Evolutionary conservation across 2,888 invertebrate genomes (phyloP).

Genomic region (Diabrotica balteata): DNA sequence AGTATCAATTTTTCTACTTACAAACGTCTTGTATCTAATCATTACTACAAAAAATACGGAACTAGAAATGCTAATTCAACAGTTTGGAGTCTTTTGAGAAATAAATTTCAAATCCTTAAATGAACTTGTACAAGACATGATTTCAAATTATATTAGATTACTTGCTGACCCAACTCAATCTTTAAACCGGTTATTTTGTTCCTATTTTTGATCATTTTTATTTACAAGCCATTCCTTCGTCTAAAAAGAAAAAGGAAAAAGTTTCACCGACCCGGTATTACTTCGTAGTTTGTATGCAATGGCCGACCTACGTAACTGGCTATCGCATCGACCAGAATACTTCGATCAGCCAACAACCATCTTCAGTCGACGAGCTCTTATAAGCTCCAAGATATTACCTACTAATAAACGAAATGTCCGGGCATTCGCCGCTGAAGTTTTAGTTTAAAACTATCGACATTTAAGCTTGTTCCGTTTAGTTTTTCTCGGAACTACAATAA

Average conservation of each 20-base stretch:
- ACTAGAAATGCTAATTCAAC: no score
- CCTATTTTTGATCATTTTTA: no score
- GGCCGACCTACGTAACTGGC: constrained; percentile 44
- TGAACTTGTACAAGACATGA: no score
- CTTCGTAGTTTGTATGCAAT: constrained; percentile 50
- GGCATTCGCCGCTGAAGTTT: constrained; percentile 3
- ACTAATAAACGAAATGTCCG: constrained; percentile 38
- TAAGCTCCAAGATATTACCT: constrained; percentile 44
- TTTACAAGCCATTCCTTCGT: no score
- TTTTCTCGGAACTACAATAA: background rate
- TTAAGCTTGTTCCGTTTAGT: background rate
- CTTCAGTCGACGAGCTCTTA: constrained; percentile 40
- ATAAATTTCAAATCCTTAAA: no score
- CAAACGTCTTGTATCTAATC: no score
- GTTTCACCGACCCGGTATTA: constrained; percentile 40
- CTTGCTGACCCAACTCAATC: no score
- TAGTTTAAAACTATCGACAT: constrained; percentile 1
- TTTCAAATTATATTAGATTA: no score
- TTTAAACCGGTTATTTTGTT: no score
- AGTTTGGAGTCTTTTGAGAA: no score
- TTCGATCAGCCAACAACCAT: constrained; percentile 51
- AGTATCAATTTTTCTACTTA: no score
- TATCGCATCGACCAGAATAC: constrained; percentile 50
- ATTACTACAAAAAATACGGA: no score
- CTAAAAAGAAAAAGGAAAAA: constrained; percentile 22